Base-by-base conservation (phyloP, 1,140 invertebrate genomes). In the Harpegnathos saltator region DNA sequence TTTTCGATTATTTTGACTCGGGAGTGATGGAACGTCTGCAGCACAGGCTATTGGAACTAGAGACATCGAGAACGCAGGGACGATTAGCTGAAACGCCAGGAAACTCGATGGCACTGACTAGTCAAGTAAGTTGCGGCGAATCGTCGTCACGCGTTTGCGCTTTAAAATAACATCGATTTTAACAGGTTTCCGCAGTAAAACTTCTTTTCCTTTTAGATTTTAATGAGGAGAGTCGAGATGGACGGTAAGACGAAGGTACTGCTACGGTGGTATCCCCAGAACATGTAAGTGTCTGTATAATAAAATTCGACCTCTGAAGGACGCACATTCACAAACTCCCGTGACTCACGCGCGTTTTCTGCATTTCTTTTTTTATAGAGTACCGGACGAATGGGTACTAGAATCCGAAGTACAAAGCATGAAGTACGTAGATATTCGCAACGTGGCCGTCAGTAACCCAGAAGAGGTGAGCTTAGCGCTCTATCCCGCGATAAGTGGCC, bases 1-100 rank as follows among this genome's bases (percentile, higher is more conserved):
- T 97, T 95, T 97, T 98, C 91, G 98, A 98, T 93, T 98, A 97
- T 93, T 97, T 98, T 92, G 98, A 98, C 93, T 94, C 96, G 74
- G 97, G 97, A 48, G 97, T 97, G 71, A 98, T 98, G 98, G 97
- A 98, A 93, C 96, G 97, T 24, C 94, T 98, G 17, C 97, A 97
- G 91, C 96, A 97, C 90, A 95, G 96, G 83, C 92, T 97, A 74
- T 91, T 96, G 61, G 94, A 94, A 78, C 89, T 96, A 83, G 96
- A 96, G 22, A 95, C 96, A 87, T 95, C 95, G 61, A 95, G 96
- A 89, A 96, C 96, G 17, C 92, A 95, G 81, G 95, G 95, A 84
- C 90, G 94, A 80, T 89, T 95, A 65, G 93, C 92, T 69, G 91
- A 94, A 85, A 94, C 94, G 85, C 92, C 94, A 56, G 94, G 95